These are phyloP conservation scores for Rhagoletis zephyria DNA, from an alignment of 1,140 invertebrate genomes.

Conservation along the genomic window DNA sequence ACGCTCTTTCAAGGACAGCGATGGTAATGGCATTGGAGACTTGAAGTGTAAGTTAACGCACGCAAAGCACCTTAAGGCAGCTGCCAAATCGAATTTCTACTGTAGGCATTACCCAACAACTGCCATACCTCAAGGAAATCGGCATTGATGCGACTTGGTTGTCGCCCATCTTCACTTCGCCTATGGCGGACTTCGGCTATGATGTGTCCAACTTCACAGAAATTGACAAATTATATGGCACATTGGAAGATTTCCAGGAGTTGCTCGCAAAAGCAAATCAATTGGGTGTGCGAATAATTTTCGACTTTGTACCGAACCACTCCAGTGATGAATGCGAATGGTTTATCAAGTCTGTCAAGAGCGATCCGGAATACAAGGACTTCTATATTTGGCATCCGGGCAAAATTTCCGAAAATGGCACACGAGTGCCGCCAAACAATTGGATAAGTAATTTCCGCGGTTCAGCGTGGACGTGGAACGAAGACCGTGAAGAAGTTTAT, in stretches of 20 bases:
- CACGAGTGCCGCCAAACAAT: slow-evolving; percentile 78
- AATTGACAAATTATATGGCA: slow-evolving; percentile 82
- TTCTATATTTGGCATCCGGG: slow-evolving; percentile 82
- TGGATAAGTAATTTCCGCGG: slow-evolving; percentile 81
- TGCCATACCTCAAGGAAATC: slow-evolving; percentile 79
- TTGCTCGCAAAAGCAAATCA: slow-evolving; percentile 77
- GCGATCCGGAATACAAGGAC: slow-evolving; percentile 78
- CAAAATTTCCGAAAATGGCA: slow-evolving; percentile 71
- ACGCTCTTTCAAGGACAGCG: slow-evolving; percentile 84
- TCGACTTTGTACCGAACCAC: slow-evolving; percentile 91
- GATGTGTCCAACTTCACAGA: slow-evolving; percentile 78
- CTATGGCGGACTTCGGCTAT: slow-evolving; percentile 79
- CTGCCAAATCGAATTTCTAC: slow-evolving; percentile 70
- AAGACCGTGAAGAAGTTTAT: slow-evolving; percentile 81
- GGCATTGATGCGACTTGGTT: slow-evolving; percentile 80
- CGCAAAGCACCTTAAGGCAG: rapidly evolving
- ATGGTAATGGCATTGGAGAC: slow-evolving; percentile 86
- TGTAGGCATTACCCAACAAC: slow-evolving; percentile 76
- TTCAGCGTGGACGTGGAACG: slow-evolving; percentile 82
- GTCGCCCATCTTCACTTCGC: slow-evolving; percentile 78
- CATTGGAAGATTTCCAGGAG: slow-evolving; percentile 81
- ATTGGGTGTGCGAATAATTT: slow-evolving; percentile 80
- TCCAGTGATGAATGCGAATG: slow-evolving; percentile 82
- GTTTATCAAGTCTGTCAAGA: slow-evolving; percentile 79
- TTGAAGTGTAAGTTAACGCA: slow-evolving; percentile 74